phyloP scores from a whole-genome alignment of 53 echinoderm and acorn worm genomes.

The Paelopatides confundens region DNA sequence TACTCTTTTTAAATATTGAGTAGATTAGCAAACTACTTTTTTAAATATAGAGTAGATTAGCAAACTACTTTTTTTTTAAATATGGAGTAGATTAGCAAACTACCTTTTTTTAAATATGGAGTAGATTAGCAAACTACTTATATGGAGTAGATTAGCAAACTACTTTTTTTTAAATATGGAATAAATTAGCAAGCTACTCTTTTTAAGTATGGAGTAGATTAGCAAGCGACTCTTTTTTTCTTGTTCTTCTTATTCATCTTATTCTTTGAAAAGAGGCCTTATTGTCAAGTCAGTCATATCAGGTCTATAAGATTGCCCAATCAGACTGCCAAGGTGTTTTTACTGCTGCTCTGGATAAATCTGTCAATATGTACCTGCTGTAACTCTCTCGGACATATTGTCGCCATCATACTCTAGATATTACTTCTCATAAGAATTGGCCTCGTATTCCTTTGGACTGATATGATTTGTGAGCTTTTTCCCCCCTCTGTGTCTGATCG shows the following conservation, averaged over 20 bases:
- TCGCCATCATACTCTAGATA: background rate
- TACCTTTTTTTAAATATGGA: no score
- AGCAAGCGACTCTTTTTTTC: no score
- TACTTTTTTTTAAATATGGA: no score
- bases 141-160: no score
- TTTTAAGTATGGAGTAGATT: no score
- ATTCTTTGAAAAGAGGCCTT: background rate
- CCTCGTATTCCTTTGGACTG: background rate
- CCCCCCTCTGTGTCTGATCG: background rate
- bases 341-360: background rate
- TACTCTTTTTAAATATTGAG: no score
- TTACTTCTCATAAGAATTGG: background rate
- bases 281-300: background rate
- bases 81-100: no score
- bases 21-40: no score
- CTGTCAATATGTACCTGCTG: background rate
- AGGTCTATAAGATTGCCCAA: background rate
- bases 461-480: background rate
- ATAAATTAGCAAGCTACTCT: no score
- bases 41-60: no score
- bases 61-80: no score
- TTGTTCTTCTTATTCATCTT: background rate
- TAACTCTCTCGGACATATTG: background rate
- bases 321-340: background rate
- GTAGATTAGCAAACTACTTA: no score